Evolutionary conservation across 2,797 vertebrate genomes (phyloP).

Genomic region (Sebastes melanostomus): DNA sequence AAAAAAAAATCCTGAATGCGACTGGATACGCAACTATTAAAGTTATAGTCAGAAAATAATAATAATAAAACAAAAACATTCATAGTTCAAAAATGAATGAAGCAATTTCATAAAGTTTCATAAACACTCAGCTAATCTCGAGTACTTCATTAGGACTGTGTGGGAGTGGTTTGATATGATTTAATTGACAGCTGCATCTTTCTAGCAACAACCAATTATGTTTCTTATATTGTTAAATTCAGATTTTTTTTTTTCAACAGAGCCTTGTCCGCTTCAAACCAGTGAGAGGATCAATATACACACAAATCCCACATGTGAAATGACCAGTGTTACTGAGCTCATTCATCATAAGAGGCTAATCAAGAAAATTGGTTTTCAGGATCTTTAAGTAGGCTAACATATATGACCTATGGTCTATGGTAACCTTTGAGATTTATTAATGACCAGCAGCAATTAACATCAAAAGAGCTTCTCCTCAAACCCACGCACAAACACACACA

Average conservation of each 20-base stretch:
- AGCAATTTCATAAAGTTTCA: not conserved
- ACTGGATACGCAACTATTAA: not conserved
- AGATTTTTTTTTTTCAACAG: not conserved
- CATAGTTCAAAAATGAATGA: not conserved
- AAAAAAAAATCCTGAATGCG: not conserved
- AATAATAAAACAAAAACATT: too few relatives aligned
- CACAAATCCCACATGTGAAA: not conserved
- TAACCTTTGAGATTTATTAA: constrained; percentile 40
- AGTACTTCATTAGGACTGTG: not conserved
- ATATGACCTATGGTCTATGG: constrained; percentile 7
- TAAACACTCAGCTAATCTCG: not conserved
- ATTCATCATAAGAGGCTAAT: not conserved
- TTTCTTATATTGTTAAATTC: not conserved
- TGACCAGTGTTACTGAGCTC: not conserved
- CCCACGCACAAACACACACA: not conserved
- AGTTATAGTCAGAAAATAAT: not conserved
- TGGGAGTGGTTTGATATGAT: not conserved
- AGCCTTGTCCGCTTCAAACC: not conserved
- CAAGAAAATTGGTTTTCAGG: constrained; percentile 6
- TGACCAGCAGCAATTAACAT: constrained; percentile 23
- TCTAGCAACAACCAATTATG: not conserved
- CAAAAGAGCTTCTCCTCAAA: not conserved
- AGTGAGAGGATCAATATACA: not conserved
- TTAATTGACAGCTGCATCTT: not conserved
- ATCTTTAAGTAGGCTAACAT: constrained; percentile 12